These are phyloP conservation scores for Mixornis gularis DNA, from an alignment of 2,113 vertebrate species.

Conservation along the genomic window DNA sequence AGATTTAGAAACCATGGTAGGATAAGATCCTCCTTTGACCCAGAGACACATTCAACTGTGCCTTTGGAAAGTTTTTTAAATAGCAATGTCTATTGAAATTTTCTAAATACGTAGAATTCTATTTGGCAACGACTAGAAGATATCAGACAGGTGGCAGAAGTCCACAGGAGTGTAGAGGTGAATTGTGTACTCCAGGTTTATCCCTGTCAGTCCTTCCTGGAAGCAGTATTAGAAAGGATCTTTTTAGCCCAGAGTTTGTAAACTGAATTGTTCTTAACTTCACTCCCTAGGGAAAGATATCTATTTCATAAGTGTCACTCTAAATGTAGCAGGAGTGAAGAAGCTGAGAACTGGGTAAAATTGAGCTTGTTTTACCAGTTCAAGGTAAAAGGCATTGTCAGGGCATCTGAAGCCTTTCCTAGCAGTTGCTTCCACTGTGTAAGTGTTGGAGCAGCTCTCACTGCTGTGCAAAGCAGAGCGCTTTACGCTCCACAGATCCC, in stretches of 20 bases:
- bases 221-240: neutral
- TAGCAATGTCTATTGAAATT: constrained; percentile 23
- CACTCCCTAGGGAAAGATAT: neutral
- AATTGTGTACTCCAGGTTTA: neutral
- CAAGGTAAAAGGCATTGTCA: neutral
- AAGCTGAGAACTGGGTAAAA: constrained; percentile 5
- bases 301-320: constrained; percentile 14
- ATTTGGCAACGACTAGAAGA: constrained; percentile 36
- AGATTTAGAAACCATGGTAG: constrained; percentile 62
- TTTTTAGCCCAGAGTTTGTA: constrained; percentile 11
- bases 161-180: neutral
- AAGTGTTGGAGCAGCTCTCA: neutral
- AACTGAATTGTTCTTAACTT: neutral
- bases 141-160: neutral
- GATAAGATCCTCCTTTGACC: constrained; percentile 56
- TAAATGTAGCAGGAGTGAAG: neutral
- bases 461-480: neutral
- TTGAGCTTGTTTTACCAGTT: neutral
- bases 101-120: constrained; percentile 20
- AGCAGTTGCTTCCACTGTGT: neutral
- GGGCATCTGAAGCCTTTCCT: neutral
- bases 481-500: neutral
- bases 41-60: neutral
- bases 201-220: neutral
- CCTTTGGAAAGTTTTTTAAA: constrained; percentile 63